Base-by-base conservation (phyloP, 2,113 vertebrate genomes). In the Acanthisitta chloris region DNA sequence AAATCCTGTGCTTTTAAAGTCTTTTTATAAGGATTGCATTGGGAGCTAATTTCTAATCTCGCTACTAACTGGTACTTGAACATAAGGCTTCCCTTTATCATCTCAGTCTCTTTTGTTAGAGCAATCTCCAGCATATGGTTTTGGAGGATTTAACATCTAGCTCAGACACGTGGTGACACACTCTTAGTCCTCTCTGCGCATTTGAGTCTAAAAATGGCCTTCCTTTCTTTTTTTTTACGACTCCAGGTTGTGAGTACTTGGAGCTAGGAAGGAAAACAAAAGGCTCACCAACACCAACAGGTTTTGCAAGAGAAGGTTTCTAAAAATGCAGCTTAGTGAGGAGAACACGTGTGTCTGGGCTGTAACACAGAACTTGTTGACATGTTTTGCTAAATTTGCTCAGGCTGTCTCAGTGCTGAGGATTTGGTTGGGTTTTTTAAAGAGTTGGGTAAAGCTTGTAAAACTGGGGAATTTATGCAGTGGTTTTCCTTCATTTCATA, bases 1-100 rank as follows among this genome's bases (percentile, higher is more conserved):
- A 65, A 86, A 88, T 82, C 66, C 36, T 65, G 42, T 73, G 36
- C 67, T 96, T 93, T 92, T 72, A 82, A 90, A 90, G 54, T n/a
- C 52, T 88, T 81, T 85, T 20, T 46, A 3, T 15, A 33, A 77
- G 46, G 78, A 55, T 61, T 45, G 48, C 59, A 11, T 64, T 48
- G 55, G 4, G 48, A 94, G 67, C 26, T 91, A 43, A 74, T 94
- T 87, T 79, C 65, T 92, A 17, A 92, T 94, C 83, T 81, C 10
- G 23, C 10, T 0, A n/a, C 77, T 89, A 89, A 74, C 73, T 31
- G 10, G 40, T 29, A 31, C 72, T 92, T 55, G 81, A 89, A 78
- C 91, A 64, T 67, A 43, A 95, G 89, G 86, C 77, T 84, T 93
- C 74, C 57, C 86, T 72, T 91, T 78, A 64, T 91, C 55, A 10